A percentile compares a stretch with the other conserved stretches of the same genome.
These are phyloP conservation scores for Hippocampus zosterae DNA, from an alignment of 2,113 vertebrate genomes.

Conservation along the genomic window DNA sequence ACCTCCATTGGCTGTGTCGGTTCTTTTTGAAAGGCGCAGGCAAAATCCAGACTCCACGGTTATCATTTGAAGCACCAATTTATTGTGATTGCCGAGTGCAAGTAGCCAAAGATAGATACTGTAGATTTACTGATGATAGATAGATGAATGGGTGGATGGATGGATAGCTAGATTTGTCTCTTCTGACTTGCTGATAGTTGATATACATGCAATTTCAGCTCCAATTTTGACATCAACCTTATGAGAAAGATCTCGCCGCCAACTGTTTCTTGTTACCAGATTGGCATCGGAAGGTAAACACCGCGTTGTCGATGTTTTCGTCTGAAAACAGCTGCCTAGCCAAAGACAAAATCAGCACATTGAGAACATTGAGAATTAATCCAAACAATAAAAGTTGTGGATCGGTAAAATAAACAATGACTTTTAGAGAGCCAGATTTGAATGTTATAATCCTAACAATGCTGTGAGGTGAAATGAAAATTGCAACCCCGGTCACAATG, in stretches of 20 bases:
- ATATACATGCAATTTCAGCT: neutral
- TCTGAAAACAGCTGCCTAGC: neutral
- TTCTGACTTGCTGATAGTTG: neutral
- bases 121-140: no score
- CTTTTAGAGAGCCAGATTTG: neutral
- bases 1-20: neutral
- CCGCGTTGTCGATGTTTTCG: neutral
- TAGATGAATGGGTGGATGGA: no score
- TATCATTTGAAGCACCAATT: no score
- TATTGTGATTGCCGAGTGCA: no score
- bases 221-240: neutral
- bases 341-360: neutral
- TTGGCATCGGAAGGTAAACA: constrained; percentile 1
- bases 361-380: neutral
- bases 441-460: neutral
- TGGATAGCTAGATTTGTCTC: no score
- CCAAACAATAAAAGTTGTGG: neutral
- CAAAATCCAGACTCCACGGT: no score
- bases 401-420: neutral
- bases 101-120: no score
- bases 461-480: neutral
- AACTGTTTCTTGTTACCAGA: neutral
- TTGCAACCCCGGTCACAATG: neutral
- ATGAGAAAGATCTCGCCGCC: neutral
- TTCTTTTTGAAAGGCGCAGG: no score